These are phyloP conservation scores for Anoplius nigerrimus DNA, from an alignment of 2,888 invertebrate genomes.

Conservation along the genomic window DNA sequence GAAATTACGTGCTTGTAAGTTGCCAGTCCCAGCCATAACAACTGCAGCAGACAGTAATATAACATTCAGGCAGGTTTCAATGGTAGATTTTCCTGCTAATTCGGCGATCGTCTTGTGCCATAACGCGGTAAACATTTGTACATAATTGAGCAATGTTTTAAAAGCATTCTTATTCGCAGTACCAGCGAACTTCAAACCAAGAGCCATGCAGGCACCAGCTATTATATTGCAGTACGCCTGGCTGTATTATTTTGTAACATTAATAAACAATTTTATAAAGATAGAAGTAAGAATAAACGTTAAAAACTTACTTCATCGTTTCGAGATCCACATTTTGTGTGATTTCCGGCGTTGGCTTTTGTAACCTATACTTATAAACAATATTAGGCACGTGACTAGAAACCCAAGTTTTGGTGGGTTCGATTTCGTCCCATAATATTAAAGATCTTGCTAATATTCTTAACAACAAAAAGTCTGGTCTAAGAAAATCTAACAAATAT, in stretches of 20 bases:
- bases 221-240: slow-evolving; percentile 98
- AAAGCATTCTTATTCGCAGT: slow-evolving; percentile 90
- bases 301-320: slow-evolving; percentile 87
- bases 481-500: slow-evolving; percentile 91
- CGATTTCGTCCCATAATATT: slow-evolving; percentile 91
- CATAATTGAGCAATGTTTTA: slow-evolving; percentile 85
- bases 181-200: slow-evolving; percentile 96
- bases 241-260: too few relatives aligned
- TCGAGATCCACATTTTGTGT: slow-evolving; percentile 87
- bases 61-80: slow-evolving; percentile 92
- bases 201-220: slow-evolving; percentile 94
- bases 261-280: slow-evolving; percentile 16
- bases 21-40: slow-evolving; percentile 97
- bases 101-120: slow-evolving; percentile 86
- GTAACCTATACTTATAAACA: slow-evolving; percentile 86
- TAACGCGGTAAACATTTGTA: slow-evolving; percentile 82
- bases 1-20: slow-evolving; percentile 79
- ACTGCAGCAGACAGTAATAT: slow-evolving; percentile 88
- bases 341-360: slow-evolving; percentile 81
- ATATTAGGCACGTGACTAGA: slow-evolving; percentile 87
- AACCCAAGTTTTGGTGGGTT: slow-evolving; percentile 89
- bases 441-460: slow-evolving; percentile 87
- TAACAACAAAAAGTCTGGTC: slow-evolving; percentile 92
- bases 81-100: slow-evolving; percentile 91
- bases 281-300: slow-evolving; percentile 16